Base-by-base conservation (phyloP, 2,797 vertebrate species). In the Somateria mollissima region DNA sequence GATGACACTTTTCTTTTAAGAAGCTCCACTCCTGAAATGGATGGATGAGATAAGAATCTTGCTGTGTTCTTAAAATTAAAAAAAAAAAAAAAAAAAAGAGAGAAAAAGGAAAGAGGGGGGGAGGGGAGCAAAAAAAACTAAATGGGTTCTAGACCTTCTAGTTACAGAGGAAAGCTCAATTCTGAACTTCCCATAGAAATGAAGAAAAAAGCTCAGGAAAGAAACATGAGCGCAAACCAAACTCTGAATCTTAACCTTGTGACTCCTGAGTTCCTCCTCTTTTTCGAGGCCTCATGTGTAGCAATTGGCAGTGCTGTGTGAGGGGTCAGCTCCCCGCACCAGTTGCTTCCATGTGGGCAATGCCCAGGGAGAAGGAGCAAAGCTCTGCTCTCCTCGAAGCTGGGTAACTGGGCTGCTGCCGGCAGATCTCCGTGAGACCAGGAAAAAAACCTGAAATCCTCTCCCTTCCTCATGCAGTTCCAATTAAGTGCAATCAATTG, bases 401-500 rank as follows among this genome's bases (percentile, higher is more conserved):
- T 87, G 1, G 1, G 65, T 74, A 91, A 71, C 43, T 58, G 24
- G 7, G 71, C 54, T 89, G 30, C 62, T 71, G 70, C 54, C 5
- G 54, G 43, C 56, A 43, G 51, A 27, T 3, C 51, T 53, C 65
- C 83, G 70, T 0, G 4, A 76, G 82, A 91, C 1, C 7, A 27
- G 43, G 61, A 8, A 2, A 20, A 45, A 30, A 65, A 11, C 30
- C 57, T 79, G 93, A 92, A 93, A 93, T 93, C 60, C 45, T 83
- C 62, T 87, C 62, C 51, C 47, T 91, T 73, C 37, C 77, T 95
- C 10, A 0, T 66, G 32, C 74, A 94, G 85, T 93, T 95, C 70
- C 94, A 96, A 94, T 94, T 96, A 96, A 96, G 79, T 43, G 65
- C 93, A 95, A 92, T 87, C 93, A 96, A 94, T 97, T 96, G 84